Conservation (phyloP, 2,113 vertebrate species). For the Tympanuchus pallidicinctus region DNA sequence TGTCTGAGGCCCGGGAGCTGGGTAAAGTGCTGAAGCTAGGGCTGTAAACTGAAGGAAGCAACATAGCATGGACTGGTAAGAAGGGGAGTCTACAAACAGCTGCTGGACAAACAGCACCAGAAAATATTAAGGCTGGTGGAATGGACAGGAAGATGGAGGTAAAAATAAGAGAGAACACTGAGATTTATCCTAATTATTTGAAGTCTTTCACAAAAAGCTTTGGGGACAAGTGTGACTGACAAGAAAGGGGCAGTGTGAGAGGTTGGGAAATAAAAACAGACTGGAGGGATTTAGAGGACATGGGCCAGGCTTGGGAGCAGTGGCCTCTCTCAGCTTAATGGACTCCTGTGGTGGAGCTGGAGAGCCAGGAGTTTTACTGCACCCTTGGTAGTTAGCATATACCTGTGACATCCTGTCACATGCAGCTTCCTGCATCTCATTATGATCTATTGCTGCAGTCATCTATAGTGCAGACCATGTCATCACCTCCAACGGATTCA, state of each 20-base stretch:
- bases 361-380: not conserved
- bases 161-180: not conserved
- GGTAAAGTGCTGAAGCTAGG: not conserved
- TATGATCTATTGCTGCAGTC: not conserved
- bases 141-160: not conserved
- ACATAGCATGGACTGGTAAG: fast-evolving
- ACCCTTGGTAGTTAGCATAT: not conserved
- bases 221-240: not conserved
- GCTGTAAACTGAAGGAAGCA: not conserved
- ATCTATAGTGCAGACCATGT: not conserved
- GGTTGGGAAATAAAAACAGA: not conserved
- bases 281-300: not conserved
- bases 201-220: not conserved
- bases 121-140: not conserved
- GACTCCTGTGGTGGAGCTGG: not conserved
- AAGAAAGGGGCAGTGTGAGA: not conserved
- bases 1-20: not conserved
- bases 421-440: not conserved
- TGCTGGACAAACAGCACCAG: not conserved
- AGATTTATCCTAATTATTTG: not conserved
- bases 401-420: not conserved
- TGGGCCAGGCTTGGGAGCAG: not conserved
- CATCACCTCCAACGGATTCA: not conserved
- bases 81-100: not conserved
- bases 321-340: not conserved